Base-by-base conservation (phyloP, 2,888 invertebrate species). In the Nephrotoma guestfalica region DNA sequence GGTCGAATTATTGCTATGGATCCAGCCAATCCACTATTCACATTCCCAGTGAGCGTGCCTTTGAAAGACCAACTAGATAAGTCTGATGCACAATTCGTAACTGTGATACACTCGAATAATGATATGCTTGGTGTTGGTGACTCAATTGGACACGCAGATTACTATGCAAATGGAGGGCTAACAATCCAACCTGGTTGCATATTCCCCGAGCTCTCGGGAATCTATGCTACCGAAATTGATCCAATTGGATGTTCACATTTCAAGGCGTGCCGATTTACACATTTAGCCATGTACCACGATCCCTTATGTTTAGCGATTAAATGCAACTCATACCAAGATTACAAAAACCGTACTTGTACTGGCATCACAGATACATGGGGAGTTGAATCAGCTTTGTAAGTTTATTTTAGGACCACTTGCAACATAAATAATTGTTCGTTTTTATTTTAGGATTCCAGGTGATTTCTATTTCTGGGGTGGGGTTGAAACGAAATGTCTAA, bases 1-100 rank as follows among this genome's bases (percentile, higher is more conserved):
- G 91, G 91, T 87, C 90, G 91, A 88, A 91, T 91, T 86, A 91
- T 91, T 87, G 91, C 91, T 7, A 88, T 91, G 86, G 91, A 91
- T 89, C 91, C 91, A 83, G 91, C 91, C 1, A 91, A 90, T 6
- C 91, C 91, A 11, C 88, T 91, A 6, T 91, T 91, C 87, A 90
- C 91, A 0, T 86, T 91, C 87, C 91, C 91, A 0, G 88, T 90
- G 0, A 90, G 89, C 18, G 90, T 91, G 6, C 89, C 90, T 15
- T 86, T 89, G 30, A 88, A 89, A 86, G 90, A 90, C 87, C 89
- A 91, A 1, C 86, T 91, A 42, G 91, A 91, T 86, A 87, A 88
- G 51, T 89, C 88, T 0, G 91, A 91, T 88, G 91, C 90, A 40
- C 88, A 89, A 87, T 91, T 89, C 87, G 91, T 91, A 0, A 91